Conservation (phyloP, 1,140 invertebrate species). For the Drosophila burlai region DNA sequence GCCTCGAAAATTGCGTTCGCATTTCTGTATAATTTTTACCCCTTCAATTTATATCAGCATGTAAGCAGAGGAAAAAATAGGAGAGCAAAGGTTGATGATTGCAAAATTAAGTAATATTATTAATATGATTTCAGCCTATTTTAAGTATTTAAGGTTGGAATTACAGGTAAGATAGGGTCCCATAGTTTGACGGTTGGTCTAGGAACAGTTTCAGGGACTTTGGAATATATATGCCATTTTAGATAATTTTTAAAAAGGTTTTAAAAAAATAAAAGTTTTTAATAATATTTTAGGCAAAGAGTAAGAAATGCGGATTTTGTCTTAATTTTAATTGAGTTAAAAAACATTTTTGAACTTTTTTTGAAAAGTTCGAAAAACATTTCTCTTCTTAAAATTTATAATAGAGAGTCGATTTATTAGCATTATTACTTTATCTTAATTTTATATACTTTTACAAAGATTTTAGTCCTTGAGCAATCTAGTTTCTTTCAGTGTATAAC, state of each 20-base stretch:
- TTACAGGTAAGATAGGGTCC: not conserved
- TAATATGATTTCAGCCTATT: not conserved
- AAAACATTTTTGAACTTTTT: too few relatives aligned
- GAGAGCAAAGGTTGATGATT: not conserved
- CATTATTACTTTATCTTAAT: not conserved
- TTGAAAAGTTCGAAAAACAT: not conserved
- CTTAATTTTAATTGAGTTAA: too few relatives aligned
- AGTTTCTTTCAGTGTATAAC: constrained; percentile 4
- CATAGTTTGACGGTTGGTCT: not conserved
- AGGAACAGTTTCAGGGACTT: not conserved
- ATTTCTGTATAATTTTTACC: constrained; percentile 62
- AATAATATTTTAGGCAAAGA: not conserved
- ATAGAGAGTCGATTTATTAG: too few relatives aligned
- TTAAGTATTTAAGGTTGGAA: too few relatives aligned
- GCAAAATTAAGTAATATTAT: too few relatives aligned
- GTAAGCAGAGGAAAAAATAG: not conserved
- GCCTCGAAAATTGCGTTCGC: constrained; percentile 72
- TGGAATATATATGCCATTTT: too few relatives aligned
- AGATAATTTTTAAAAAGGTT: not conserved
- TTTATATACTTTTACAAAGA: fast-evolving
- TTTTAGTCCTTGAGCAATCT: not conserved
- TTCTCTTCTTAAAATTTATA: not conserved
- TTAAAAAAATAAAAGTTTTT: not conserved
- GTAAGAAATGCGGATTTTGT: not conserved
- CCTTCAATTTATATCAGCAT: constrained; percentile 20